Conservation (phyloP, 92 coral and sea anemone species). For the Pocillopora meandrina region DNA sequence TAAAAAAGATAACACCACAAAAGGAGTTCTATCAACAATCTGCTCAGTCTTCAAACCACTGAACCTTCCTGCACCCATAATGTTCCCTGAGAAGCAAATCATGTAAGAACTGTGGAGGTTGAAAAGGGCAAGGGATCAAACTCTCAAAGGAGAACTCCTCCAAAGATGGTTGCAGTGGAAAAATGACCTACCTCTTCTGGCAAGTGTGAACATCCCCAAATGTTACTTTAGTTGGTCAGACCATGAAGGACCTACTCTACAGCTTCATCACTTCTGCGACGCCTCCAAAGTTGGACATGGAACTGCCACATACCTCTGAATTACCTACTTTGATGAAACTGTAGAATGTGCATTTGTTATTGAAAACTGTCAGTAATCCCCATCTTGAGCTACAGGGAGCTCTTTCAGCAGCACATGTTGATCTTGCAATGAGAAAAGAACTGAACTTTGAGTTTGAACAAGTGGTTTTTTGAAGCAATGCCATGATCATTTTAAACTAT, state of each 20-base stretch:
- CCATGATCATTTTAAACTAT: slow-evolving; percentile 38
- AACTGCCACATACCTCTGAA: slow-evolving; percentile 38
- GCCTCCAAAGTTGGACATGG: slow-evolving; percentile 52
- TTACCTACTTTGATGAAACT: slow-evolving; percentile 41
- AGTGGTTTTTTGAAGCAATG: slow-evolving; percentile 52
- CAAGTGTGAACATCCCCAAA: slow-evolving; percentile 34
- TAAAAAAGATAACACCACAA: background rate
- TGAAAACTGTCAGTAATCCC: slow-evolving; percentile 34
- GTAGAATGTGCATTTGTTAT: slow-evolving; percentile 46
- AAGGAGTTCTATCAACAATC: slow-evolving; percentile 7
- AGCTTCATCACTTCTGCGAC: slow-evolving; percentile 41
- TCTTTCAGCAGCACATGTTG: slow-evolving; percentile 31
- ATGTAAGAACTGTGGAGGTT: slow-evolving; percentile 41
- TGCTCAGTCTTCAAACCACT: slow-evolving; percentile 36
- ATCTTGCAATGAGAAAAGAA: slow-evolving; percentile 33
- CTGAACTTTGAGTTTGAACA: slow-evolving; percentile 17
- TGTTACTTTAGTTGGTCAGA: slow-evolving; percentile 38
- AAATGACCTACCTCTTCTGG: slow-evolving; percentile 27
- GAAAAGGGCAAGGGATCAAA: slow-evolving; percentile 33
- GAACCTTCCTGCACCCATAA: slow-evolving; percentile 35
- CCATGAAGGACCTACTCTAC: slow-evolving; percentile 14
- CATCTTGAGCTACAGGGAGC: slow-evolving; percentile 61
- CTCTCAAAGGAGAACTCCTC: slow-evolving; percentile 37
- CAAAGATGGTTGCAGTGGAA: slow-evolving; percentile 33
- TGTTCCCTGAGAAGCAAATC: slow-evolving; percentile 31